These are phyloP conservation scores for Drosophila arawakana DNA, from an alignment of 1,140 invertebrate species.

Conservation along the genomic window DNA sequence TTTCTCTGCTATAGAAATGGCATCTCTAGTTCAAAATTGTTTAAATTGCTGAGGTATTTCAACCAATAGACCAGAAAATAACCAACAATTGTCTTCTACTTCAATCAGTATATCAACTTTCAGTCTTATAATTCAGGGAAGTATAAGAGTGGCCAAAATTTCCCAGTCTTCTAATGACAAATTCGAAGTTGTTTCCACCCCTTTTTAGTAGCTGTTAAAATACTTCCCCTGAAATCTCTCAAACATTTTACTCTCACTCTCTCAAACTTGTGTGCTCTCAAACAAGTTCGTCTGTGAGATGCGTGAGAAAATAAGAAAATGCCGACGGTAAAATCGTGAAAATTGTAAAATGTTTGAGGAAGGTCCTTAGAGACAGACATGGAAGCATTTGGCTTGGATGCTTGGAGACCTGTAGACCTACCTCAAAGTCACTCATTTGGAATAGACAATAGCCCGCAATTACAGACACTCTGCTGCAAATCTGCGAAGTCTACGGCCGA, in stretches of 20 bases:
- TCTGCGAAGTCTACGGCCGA: constrained; percentile 6
- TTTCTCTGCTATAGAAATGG: too few species aligned
- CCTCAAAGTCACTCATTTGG: constrained; percentile 74
- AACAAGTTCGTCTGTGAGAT: constrained; percentile 25
- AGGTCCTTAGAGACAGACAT: constrained; percentile 15
- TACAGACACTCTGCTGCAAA: constrained; percentile 57
- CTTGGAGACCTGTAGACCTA: constrained; percentile 48
- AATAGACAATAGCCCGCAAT: constrained; percentile 73
- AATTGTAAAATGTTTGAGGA: constrained; percentile 27
- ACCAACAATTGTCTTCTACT: background rate
- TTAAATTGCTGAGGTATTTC: too few species aligned
- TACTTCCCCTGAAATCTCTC: constrained; percentile 7
- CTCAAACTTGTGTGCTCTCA: constrained; percentile 21
- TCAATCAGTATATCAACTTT: background rate
- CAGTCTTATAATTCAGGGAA: background rate
- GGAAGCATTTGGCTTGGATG: constrained; percentile 6
- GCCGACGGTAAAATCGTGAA: constrained; percentile 40
- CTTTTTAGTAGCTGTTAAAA: constrained; percentile 3
- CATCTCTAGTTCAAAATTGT: too few species aligned
- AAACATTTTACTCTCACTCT: constrained; percentile 4
- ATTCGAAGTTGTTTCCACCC: background rate
- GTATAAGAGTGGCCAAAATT: background rate
- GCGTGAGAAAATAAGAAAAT: background rate
- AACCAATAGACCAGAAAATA: background rate
- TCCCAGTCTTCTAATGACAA: background rate